phyloP scores from a whole-genome alignment of 2,888 invertebrate species.

The Campopleginae sp. region DNA sequence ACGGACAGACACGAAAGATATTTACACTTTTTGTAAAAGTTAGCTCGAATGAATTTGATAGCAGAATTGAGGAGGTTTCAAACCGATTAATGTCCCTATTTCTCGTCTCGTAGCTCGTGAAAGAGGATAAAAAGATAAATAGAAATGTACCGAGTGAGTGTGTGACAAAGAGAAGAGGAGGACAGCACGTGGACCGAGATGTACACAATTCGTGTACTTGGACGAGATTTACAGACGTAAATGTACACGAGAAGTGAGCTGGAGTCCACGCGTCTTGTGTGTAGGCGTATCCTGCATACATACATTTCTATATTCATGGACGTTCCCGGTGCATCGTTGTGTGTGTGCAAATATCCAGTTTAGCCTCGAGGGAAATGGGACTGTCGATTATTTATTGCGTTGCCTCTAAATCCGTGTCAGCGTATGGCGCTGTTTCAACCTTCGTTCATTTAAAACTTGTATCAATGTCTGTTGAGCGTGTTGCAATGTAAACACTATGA shows the following conservation, averaged over 20 bases:
- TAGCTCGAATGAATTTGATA: conserved; percentile 21
- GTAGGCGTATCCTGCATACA: not conserved
- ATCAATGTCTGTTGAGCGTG: conserved; percentile 36
- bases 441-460: conserved; percentile 13
- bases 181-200: conserved; percentile 34
- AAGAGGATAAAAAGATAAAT: conserved; percentile 62
- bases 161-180: conserved; percentile 10
- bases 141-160: conserved; percentile 39
- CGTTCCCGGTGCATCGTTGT: conserved; percentile 1
- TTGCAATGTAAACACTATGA: conserved; percentile 36
- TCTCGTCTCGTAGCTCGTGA: conserved; percentile 6
- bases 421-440: conserved; percentile 55
- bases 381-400: conserved; percentile 65
- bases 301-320: conserved; percentile 3
- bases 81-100: conserved; percentile 31
- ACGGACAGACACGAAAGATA: not conserved
- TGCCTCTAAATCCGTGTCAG: conserved; percentile 60
- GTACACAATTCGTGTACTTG: conserved; percentile 56
- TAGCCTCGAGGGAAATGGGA: conserved; percentile 59
- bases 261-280: conserved; percentile 15
- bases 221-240: conserved; percentile 15
- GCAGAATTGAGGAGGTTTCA: not conserved
- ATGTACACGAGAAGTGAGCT: conserved; percentile 33
- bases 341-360: conserved; percentile 55
- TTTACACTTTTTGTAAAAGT: conserved; percentile 37